Conservation (phyloP, 2,797 vertebrate genomes). For the Helicolenus hilgendorfi region DNA sequence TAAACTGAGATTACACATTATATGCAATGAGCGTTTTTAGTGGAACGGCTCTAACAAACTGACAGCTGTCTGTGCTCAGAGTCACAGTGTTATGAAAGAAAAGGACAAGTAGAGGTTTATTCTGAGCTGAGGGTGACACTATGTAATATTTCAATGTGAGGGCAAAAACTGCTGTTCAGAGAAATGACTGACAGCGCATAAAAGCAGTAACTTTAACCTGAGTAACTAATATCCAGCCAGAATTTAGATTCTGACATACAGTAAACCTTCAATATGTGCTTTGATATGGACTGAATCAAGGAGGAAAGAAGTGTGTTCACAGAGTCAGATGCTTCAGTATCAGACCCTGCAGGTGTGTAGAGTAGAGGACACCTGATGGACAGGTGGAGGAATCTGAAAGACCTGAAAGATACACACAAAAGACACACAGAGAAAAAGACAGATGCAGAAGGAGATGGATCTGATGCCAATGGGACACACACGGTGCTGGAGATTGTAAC, state of each 20-base stretch:
- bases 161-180: not conserved
- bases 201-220: not conserved
- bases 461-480: not conserved
- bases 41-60: not conserved
- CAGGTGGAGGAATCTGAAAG: conserved; percentile 30
- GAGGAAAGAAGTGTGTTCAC: not conserved
- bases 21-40: not conserved
- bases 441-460: conserved; percentile 7
- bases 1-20: not conserved
- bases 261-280: not conserved
- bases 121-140: not conserved
- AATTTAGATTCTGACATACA: not conserved
- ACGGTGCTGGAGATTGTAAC: conserved; percentile 31
- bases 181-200: not conserved
- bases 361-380: conserved; percentile 32
- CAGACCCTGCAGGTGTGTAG: conserved; percentile 14
- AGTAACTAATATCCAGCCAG: not conserved
- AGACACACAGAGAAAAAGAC: not conserved
- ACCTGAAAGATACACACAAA: not conserved
- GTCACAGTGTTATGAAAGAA: not conserved
- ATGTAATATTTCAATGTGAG: too few species aligned
- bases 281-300: not conserved
- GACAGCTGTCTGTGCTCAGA: not conserved
- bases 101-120: not conserved
- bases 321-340: not conserved